Evolutionary conservation across 2,113 vertebrate species (phyloP), one percentile per base, ranked within the genome.

Genomic region (Paramormyrops kingsleyae): DNA sequence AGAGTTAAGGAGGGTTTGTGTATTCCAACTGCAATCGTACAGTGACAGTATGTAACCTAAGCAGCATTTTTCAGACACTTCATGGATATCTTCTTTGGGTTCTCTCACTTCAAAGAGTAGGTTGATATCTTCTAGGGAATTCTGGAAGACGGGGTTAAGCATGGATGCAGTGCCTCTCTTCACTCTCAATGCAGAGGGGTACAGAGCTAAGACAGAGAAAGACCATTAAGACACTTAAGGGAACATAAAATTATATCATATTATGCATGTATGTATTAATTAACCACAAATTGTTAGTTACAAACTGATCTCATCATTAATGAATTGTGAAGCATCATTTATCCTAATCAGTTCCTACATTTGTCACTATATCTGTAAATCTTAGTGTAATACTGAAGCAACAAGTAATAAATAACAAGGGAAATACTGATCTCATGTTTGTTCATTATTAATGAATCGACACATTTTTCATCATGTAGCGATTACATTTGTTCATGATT

Each of bases 41-140:
- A 80, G 74, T 2, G 74, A 19, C 2, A 1, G 3, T 5, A 35
- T 80, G 35, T 39, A 17, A 80, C 4, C 35, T 80, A 80, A 42
- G 13, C 35, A 80, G 35, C 17, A 13, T 42, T 35, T 80, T 42
- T 17, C 35, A 24, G 44, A 88, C 39, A 24, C 39, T 44, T 89
- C 13, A 52, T 39, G 46, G 13, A 27, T 6, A n/a, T 10, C 52
- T 53, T 84, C 52, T 89, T 46, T 42, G n/a, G 52, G 56, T 46
- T 46, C 27, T 91, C 90, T 88, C 70, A 96, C 96, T 95, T 96
- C 96, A 87, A 95, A 97, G 39, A 97, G 95, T 91, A 97, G 93
- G 27, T 97, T 94, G 47, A 97, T 95, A 0, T 97, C 96, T 70
- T 97, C 95, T 92, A 96, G 86, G 0, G 97, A 96, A 91, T 91